Conservation (phyloP, 64 coral and sea anemone species). For the Montipora sp. region DNA sequence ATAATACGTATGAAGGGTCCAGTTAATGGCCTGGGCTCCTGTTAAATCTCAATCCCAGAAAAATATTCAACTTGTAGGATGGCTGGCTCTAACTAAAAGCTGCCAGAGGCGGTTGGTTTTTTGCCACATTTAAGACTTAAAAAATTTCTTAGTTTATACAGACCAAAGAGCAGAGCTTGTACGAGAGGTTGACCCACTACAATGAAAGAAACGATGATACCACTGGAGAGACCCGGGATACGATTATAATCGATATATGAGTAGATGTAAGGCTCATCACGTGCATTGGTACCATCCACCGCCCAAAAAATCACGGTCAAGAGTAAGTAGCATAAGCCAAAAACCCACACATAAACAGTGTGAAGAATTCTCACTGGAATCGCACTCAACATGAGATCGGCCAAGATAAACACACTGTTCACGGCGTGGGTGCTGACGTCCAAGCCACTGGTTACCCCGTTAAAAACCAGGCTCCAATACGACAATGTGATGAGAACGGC, state of each 20-base stretch:
- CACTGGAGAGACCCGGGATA: slow-evolving; percentile 52
- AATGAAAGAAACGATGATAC: slow-evolving; percentile 47
- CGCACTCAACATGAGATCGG: slow-evolving; percentile 58
- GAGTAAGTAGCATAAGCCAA: slow-evolving; percentile 47
- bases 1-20: too few relatives aligned
- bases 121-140: slow-evolving; percentile 30
- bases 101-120: not conserved
- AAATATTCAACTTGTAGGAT: too few relatives aligned
- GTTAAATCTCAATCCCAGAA: too few relatives aligned
- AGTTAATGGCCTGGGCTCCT: too few relatives aligned
- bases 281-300: slow-evolving; percentile 47
- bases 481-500: slow-evolving; percentile 51
- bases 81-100: too few relatives aligned
- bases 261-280: slow-evolving; percentile 62
- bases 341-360: slow-evolving; percentile 56
- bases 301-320: slow-evolving; percentile 79
- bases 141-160: slow-evolving; percentile 72
- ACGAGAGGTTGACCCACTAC: slow-evolving; percentile 58
- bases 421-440: slow-evolving; percentile 72
- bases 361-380: slow-evolving; percentile 76
- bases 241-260: slow-evolving; percentile 63
- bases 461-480: slow-evolving; percentile 61
- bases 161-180: slow-evolving; percentile 69
- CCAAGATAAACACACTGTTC: slow-evolving; percentile 70
- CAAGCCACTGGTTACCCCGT: slow-evolving; percentile 28